Evolutionary conservation across 92 coral and sea anemone species (phyloP).

Genomic region (Phenganax subtilis): DNA sequence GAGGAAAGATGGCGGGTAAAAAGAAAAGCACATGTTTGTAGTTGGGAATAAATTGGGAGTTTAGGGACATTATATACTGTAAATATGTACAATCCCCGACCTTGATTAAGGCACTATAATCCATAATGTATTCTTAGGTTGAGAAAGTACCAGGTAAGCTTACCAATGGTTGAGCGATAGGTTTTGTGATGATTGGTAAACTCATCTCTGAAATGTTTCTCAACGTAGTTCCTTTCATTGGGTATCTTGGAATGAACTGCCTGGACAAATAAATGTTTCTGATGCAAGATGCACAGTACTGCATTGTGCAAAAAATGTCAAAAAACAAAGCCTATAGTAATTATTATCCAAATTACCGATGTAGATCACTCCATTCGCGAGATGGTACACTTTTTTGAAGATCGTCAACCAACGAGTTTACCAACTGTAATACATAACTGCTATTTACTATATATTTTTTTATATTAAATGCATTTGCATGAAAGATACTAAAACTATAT

Average conservation of each 20-base stretch:
- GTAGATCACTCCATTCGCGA: slow-evolving; percentile 47
- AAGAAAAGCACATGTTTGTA: too few species aligned
- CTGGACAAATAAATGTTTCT: slow-evolving; percentile 24
- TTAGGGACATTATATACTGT: too few species aligned
- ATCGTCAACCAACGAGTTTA: slow-evolving; percentile 65
- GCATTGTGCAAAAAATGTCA: not conserved
- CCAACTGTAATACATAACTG: slow-evolving; percentile 47
- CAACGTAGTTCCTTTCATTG: slow-evolving; percentile 54
- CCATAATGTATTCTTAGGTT: too few species aligned
- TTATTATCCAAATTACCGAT: slow-evolving; percentile 37
- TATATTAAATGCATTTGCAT: too few species aligned
- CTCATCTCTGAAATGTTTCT: slow-evolving; percentile 68
- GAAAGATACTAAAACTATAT: too few species aligned
- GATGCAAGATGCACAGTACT: not conserved
- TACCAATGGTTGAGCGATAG: slow-evolving; percentile 66
- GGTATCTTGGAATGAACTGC: slow-evolving; percentile 52
- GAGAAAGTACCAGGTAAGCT: not conserved
- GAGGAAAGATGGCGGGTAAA: too few species aligned
- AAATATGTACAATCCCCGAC: not conserved
- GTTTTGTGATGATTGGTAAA: slow-evolving; percentile 50
- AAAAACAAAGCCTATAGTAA: not conserved
- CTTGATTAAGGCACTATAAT: not conserved
- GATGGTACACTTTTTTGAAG: slow-evolving; percentile 35
- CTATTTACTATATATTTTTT: too few species aligned
- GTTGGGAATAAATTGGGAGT: too few species aligned